Conservation (phyloP, 2,113 vertebrate genomes). For the Macquaria ambigua region DNA sequence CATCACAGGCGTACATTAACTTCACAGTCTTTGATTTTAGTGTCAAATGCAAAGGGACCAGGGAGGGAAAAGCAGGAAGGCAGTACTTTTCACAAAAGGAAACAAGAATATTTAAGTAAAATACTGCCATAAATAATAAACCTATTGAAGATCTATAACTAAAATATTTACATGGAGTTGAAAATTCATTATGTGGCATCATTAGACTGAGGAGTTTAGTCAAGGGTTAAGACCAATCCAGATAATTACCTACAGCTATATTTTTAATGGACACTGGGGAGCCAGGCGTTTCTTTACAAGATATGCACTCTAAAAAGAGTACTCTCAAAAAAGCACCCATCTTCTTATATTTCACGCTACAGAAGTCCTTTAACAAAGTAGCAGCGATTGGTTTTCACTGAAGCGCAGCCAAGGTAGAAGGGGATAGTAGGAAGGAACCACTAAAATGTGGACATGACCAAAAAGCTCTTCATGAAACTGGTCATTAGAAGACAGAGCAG, state of each 20-base stretch:
- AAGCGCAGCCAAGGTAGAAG: background rate
- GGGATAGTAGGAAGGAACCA: background rate
- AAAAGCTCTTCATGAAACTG: slow-evolving; percentile 9
- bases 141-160: slow-evolving; percentile 25
- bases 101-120: slow-evolving; percentile 30
- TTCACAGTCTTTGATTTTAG: slow-evolving; percentile 45
- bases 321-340: slow-evolving; percentile 17
- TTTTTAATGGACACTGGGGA: slow-evolving; percentile 25
- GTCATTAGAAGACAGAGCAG: background rate
- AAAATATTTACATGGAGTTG: slow-evolving; percentile 29
- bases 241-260: slow-evolving; percentile 42
- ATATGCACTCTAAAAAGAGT: slow-evolving; percentile 19
- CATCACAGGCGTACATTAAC: slow-evolving; percentile 28
- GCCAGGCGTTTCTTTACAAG: slow-evolving; percentile 9
- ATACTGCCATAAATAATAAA: slow-evolving; percentile 12
- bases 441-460: background rate
- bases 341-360: slow-evolving; percentile 20
- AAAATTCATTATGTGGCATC: slow-evolving; percentile 9
- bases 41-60: slow-evolving; percentile 19
- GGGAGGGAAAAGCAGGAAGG: background rate
- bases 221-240: slow-evolving; percentile 1
- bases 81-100: slow-evolving; percentile 15
- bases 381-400: slow-evolving; percentile 5
- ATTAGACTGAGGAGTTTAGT: slow-evolving; percentile 14
- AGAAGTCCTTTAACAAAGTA: background rate